Conservation (phyloP, 2,113 vertebrate species). For the Aldabrachelys gigantea region DNA sequence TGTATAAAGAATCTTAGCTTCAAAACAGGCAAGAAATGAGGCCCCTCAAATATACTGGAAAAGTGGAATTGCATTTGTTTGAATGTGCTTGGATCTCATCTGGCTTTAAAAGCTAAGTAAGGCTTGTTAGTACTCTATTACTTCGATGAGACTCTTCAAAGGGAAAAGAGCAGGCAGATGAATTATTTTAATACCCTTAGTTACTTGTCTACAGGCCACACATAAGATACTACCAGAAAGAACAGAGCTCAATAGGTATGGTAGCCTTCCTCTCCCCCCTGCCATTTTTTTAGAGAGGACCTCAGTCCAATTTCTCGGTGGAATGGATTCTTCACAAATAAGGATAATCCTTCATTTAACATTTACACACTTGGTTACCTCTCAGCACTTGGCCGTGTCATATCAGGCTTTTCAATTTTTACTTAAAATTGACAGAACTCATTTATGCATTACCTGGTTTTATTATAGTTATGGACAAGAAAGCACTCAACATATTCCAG, state of each 20-base stretch:
- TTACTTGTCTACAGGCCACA: slow-evolving; percentile 31
- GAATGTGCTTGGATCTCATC: background rate
- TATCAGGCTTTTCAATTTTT: background rate
- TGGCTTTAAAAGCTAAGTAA: background rate
- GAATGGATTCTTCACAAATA: slow-evolving; percentile 26
- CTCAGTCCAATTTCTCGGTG: background rate
- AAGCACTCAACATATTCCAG: background rate
- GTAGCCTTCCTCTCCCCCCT: background rate
- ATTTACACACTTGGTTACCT: background rate
- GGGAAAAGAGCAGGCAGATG: background rate
- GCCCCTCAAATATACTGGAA: background rate
- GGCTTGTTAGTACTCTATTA: background rate
- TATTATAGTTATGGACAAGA: background rate
- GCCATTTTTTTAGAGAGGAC: background rate
- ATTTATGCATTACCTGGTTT: background rate
- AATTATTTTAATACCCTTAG: slow-evolving; percentile 10
- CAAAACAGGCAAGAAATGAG: background rate
- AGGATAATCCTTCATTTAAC: slow-evolving; percentile 69
- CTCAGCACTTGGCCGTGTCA: background rate
- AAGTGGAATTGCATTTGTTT: background rate
- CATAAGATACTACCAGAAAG: background rate
- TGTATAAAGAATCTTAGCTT: background rate
- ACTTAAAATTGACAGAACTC: background rate
- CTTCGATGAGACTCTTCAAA: background rate
- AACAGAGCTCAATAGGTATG: background rate